phyloP scores from a whole-genome alignment of 2,888 invertebrate genomes.

The Hymenopus coronatus region DNA sequence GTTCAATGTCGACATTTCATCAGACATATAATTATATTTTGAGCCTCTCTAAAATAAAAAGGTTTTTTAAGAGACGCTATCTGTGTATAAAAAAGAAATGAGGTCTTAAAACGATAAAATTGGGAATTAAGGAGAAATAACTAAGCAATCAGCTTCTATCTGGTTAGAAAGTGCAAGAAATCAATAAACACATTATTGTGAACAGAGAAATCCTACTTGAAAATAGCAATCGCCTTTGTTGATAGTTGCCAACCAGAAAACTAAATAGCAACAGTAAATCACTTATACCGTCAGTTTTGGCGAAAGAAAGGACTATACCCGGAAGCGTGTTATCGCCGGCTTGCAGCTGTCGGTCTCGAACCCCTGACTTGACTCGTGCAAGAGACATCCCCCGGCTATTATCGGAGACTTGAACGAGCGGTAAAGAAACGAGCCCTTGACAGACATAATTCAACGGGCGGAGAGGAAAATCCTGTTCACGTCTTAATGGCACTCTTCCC shows the following conservation, averaged over 20 bases:
- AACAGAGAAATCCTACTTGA: not conserved
- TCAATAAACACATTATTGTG: not conserved
- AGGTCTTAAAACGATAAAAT: no score
- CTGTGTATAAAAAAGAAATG: no score
- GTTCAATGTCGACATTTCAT: no score
- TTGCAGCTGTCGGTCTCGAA: not conserved
- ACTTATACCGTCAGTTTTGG: not conserved
- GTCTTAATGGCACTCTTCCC: constrained; percentile 1
- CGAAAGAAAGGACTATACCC: not conserved
- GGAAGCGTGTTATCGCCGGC: not conserved
- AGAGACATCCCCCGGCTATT: not conserved
- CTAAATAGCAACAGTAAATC: not conserved
- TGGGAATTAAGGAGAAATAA: no score
- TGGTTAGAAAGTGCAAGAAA: not conserved
- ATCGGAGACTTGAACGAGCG: not conserved
- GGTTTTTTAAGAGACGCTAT: no score
- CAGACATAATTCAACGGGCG: constrained; percentile 6
- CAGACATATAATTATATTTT: no score
- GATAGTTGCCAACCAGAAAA: not conserved
- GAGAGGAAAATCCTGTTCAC: constrained; percentile 14
- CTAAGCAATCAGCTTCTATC: no score
- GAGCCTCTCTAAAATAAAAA: no score
- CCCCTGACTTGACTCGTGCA: not conserved
- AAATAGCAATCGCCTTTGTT: not conserved
- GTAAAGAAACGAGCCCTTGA: constrained; percentile 12